Evolutionary conservation across 2,113 vertebrate genomes (phyloP).

Genomic region (Cryptotis parvus): DNA sequence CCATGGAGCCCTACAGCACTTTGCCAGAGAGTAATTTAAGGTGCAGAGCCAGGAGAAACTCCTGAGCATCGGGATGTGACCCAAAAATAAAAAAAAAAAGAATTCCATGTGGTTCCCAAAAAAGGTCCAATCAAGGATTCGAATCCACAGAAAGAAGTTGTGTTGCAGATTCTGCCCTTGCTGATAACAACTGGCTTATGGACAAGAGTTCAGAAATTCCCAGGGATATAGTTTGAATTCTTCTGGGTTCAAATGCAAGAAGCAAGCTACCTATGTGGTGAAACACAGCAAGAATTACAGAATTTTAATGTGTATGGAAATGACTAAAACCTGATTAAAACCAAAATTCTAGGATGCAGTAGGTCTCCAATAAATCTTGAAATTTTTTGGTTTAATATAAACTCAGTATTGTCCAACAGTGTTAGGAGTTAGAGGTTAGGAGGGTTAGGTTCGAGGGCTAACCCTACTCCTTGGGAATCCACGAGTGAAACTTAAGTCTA

Average conservation of each 20-base stretch:
- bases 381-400: neutral
- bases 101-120: too few relatives aligned
- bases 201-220: neutral
- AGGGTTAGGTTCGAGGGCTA: too few relatives aligned
- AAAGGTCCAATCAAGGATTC: neutral
- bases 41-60: too few relatives aligned
- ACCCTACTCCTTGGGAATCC: too few relatives aligned
- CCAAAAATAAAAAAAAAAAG: too few relatives aligned
- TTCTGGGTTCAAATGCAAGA: neutral
- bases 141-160: neutral
- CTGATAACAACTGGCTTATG: neutral
- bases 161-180: neutral
- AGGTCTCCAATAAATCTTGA: neutral
- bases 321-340: neutral
- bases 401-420: neutral
- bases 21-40: too few relatives aligned
- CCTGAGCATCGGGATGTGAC: too few relatives aligned
- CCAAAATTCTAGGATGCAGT: neutral
- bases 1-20: too few relatives aligned
- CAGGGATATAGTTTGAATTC: neutral
- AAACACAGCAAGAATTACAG: neutral
- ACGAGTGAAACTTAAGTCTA: neutral
- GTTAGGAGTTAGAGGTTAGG: too few relatives aligned
- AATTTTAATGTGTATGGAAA: neutral
- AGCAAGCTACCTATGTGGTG: neutral